Percentiles rank a stretch among this genome's conserved stretches.
Conservation (phyloP, 2,888 invertebrate genomes). For the Lasioglossum marginatum region DNA sequence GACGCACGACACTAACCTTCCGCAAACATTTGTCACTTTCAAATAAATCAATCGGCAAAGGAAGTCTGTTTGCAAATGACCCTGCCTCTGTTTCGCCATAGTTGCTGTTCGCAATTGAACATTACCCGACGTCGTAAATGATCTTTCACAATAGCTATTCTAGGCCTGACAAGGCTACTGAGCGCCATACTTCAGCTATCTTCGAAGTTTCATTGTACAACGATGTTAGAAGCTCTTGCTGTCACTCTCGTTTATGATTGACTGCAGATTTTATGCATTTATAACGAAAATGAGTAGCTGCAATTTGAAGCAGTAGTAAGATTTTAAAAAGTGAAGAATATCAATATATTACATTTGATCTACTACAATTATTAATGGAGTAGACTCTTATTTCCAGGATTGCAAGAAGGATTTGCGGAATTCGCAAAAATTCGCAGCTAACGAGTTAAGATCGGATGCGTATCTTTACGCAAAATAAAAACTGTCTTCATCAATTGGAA, state of each 20-base stretch:
- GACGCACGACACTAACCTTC: not conserved
- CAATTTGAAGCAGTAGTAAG: no score
- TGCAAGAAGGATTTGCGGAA: no score
- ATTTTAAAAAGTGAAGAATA: no score
- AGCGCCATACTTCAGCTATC: not conserved
- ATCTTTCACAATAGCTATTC: not conserved
- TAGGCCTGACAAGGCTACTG: not conserved
- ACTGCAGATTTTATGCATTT: not conserved
- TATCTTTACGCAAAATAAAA: no score
- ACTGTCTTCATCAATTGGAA: no score
- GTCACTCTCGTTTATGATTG: not conserved
- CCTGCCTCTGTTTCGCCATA: not conserved
- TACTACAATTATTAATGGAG: no score
- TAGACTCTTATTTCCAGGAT: no score
- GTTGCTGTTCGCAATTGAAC: not conserved
- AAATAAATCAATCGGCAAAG: not conserved
- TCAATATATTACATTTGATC: no score
- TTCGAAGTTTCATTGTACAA: not conserved
- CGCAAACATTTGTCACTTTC: conserved; percentile 36
- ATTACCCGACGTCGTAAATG: not conserved
- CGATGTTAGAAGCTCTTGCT: not conserved
- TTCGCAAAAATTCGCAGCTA: no score
- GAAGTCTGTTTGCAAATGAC: not conserved
- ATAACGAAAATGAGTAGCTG: no score
- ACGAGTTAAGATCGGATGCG: no score